A percentile compares a stretch with the other conserved stretches of the same genome.
Evolutionary conservation across 2,113 vertebrate species (phyloP).

Genomic region (Gymnocephalus cernua): DNA sequence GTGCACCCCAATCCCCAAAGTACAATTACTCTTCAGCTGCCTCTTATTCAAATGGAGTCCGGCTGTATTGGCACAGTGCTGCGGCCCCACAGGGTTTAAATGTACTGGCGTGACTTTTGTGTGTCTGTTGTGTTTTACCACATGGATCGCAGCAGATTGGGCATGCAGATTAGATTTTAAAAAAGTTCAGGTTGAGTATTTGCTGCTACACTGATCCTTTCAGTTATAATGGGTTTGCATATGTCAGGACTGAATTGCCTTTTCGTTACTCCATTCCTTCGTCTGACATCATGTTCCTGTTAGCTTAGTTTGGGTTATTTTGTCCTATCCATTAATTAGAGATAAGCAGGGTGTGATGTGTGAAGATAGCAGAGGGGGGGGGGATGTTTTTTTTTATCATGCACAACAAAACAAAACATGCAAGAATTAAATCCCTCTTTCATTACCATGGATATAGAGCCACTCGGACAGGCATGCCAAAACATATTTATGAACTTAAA

Average conservation of each 20-base stretch:
- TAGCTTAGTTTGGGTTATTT: background rate
- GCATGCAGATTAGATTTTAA: background rate
- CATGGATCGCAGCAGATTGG: background rate
- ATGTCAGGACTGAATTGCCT: background rate
- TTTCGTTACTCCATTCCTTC: background rate
- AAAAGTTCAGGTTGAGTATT: background rate
- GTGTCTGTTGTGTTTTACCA: constrained; percentile 30
- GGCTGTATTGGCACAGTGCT: constrained; percentile 29
- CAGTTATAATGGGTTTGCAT: background rate
- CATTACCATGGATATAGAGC: too few species aligned
- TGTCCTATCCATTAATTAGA: background rate
- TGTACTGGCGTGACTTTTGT: constrained; percentile 26
- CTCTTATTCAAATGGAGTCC: constrained; percentile 18
- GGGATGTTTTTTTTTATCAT: too few species aligned
- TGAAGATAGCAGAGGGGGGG: too few species aligned
- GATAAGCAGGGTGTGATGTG: too few species aligned
- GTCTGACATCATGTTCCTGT: background rate
- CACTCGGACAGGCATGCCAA: too few species aligned
- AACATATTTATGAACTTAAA: too few species aligned
- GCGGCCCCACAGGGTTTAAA: constrained; percentile 11
- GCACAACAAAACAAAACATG: too few species aligned
- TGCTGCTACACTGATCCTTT: background rate
- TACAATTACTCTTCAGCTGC: constrained; percentile 40
- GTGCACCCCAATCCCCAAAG: constrained; percentile 23
- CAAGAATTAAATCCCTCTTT: too few species aligned